These are phyloP conservation scores for Malacoraja senta DNA, from an alignment of 2,797 vertebrate genomes.

Conservation along the genomic window DNA sequence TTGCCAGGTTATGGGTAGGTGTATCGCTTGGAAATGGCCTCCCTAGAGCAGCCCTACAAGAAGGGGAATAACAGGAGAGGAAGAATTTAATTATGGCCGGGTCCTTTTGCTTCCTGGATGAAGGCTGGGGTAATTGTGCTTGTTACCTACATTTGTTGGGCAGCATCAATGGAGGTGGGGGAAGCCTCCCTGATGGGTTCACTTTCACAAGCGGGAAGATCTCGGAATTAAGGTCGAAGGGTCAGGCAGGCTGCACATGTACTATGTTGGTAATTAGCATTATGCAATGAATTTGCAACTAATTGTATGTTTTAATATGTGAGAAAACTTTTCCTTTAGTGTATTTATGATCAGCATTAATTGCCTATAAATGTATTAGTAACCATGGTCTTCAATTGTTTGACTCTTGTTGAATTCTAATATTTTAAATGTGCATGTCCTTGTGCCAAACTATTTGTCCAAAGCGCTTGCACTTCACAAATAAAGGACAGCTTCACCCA, in stretches of 20 bases:
- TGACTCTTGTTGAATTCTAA: neutral
- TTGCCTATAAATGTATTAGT: neutral
- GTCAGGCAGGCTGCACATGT: neutral
- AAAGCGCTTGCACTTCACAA: conserved; percentile 15
- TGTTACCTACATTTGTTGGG: neutral
- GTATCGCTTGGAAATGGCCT: neutral
- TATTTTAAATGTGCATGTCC: conserved; percentile 6
- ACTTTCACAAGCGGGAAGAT: neutral
- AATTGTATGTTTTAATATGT: neutral
- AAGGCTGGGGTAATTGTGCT: neutral
- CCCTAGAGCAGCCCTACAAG: neutral
- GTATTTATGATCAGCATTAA: neutral
- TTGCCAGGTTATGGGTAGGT: neutral
- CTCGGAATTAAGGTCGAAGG: neutral
- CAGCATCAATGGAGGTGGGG: neutral
- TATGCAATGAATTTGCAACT: neutral
- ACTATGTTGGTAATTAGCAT: neutral
- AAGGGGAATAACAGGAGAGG: neutral
- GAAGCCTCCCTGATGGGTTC: neutral
- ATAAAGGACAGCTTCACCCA: neutral
- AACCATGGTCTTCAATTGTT: neutral
- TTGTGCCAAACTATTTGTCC: conserved; percentile 25
- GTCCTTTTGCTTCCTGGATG: neutral
- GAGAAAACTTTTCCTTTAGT: neutral
- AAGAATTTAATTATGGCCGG: neutral